Percentiles rank a stretch among this genome's conserved stretches.
Evolutionary conservation across 1,140 invertebrate species (phyloP).

Genomic region (Coptotermes formosanus): DNA sequence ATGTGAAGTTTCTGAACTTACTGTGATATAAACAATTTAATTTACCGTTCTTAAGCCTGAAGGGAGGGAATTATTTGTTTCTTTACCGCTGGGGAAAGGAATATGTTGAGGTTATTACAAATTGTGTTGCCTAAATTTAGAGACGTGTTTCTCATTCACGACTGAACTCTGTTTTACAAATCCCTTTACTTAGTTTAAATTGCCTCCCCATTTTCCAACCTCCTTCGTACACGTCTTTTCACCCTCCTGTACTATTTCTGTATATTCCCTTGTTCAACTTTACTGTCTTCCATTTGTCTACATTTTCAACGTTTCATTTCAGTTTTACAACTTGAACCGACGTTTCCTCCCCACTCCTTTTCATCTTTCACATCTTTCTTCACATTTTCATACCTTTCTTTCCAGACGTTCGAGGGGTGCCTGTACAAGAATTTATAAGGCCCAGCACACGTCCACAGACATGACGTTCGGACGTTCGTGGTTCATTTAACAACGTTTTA

Average conservation of each 20-base stretch:
- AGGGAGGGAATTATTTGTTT: no score
- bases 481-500: no score
- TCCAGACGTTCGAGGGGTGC: background rate
- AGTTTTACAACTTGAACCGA: background rate
- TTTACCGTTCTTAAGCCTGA: no score
- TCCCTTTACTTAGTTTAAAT: background rate
- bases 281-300: background rate
- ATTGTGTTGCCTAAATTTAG: no score
- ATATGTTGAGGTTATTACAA: no score
- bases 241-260: background rate
- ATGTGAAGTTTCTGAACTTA: no score
- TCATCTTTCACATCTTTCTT: background rate
- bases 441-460: no score
- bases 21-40: no score
- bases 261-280: constrained; percentile 9
- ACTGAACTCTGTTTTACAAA: background rate
- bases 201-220: background rate
- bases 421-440: background rate
- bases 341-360: background rate
- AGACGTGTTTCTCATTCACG: background rate
- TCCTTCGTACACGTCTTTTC: background rate
- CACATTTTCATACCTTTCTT: background rate
- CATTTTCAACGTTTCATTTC: constrained; percentile 19
- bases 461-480: no score
- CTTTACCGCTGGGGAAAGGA: no score